Evolutionary conservation across 2,888 invertebrate species (phyloP).

Genomic region (Nomada flava): DNA sequence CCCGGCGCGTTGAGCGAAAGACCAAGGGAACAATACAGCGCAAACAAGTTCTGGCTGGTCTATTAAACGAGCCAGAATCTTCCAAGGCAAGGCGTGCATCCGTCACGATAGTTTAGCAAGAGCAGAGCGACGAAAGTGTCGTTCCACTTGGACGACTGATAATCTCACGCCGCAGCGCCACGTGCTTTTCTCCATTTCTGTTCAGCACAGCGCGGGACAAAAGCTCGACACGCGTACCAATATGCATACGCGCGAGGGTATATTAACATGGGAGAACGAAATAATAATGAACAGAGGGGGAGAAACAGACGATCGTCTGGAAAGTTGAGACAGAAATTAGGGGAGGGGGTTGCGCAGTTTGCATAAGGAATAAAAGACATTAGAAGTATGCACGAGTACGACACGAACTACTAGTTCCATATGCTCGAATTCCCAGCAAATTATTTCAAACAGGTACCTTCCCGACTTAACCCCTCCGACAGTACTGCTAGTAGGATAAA

Average conservation of each 20-base stretch:
- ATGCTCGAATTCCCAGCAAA: constrained; percentile 46
- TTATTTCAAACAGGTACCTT: constrained; percentile 55
- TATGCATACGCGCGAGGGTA: too few species aligned
- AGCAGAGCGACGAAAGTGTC: constrained; percentile 46
- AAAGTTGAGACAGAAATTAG: constrained; percentile 56
- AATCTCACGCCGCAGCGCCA: constrained; percentile 5
- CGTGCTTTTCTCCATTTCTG: constrained; percentile 41
- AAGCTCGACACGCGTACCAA: constrained; percentile 21
- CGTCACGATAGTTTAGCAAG: constrained; percentile 42
- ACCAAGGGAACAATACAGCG: constrained; percentile 26
- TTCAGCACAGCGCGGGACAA: constrained; percentile 1
- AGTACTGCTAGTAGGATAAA: too few species aligned
- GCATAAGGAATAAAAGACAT: constrained; percentile 59
- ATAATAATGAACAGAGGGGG: too few species aligned
- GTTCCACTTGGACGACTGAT: constrained; percentile 25
- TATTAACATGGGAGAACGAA: too few species aligned
- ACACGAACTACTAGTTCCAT: constrained; percentile 50
- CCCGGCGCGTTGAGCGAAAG: not conserved
- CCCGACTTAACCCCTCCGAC: not conserved
- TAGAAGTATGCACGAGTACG: constrained; percentile 8
- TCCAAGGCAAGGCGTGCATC: constrained; percentile 27
- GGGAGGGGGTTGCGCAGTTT: constrained; percentile 17
- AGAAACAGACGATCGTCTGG: constrained; percentile 33
- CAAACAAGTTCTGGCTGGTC: constrained; percentile 33
- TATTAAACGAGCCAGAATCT: constrained; percentile 35